These are phyloP conservation scores for Paraplagusia blochii DNA, from an alignment of 2,113 vertebrate species.

Conservation along the genomic window DNA sequence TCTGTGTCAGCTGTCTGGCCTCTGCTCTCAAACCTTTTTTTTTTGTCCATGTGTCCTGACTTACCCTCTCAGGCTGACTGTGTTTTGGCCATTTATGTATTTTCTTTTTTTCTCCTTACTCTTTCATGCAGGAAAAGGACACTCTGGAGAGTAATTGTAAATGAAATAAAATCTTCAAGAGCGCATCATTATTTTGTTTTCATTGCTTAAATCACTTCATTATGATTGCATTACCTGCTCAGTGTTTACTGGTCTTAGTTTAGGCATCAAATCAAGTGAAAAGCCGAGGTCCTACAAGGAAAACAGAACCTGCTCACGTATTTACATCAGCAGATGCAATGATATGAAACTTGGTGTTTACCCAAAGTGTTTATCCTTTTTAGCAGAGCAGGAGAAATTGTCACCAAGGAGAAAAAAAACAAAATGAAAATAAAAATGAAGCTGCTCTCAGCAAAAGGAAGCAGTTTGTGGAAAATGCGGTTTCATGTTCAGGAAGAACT, in stretches of 20 bases:
- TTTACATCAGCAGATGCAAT: constrained; percentile 5
- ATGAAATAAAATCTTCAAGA: constrained; percentile 6
- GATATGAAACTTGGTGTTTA: constrained; percentile 13
- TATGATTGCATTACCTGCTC: constrained; percentile 1
- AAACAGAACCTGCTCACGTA: not conserved
- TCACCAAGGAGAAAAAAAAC: not conserved
- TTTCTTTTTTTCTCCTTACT: not conserved
- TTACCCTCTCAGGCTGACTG: constrained; percentile 18
- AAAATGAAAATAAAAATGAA: constrained; percentile 18
- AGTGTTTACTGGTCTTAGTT: constrained; percentile 2
- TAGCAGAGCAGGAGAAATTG: constrained; percentile 13
- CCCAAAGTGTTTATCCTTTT: constrained; percentile 10
- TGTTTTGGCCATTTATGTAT: constrained; percentile 3
- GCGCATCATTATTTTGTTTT: constrained; percentile 10
- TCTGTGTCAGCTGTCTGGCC: constrained; percentile 29
- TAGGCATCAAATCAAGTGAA: constrained; percentile 2
- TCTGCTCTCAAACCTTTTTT: constrained; percentile 2
- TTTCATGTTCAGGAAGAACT: constrained; percentile 13
- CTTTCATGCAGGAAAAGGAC: constrained; percentile 4
- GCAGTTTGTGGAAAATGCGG: constrained; percentile 32
- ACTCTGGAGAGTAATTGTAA: constrained; percentile 2
- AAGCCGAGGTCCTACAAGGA: not conserved
- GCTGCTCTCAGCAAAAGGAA: constrained; percentile 17
- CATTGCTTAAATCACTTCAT: constrained; percentile 1
- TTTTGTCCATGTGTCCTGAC: constrained; percentile 38